Percentiles rank a stretch among this genome's conserved stretches.
These are phyloP conservation scores for Lipophrys pholis DNA, from an alignment of 2,113 vertebrate species.

Conservation along the genomic window DNA sequence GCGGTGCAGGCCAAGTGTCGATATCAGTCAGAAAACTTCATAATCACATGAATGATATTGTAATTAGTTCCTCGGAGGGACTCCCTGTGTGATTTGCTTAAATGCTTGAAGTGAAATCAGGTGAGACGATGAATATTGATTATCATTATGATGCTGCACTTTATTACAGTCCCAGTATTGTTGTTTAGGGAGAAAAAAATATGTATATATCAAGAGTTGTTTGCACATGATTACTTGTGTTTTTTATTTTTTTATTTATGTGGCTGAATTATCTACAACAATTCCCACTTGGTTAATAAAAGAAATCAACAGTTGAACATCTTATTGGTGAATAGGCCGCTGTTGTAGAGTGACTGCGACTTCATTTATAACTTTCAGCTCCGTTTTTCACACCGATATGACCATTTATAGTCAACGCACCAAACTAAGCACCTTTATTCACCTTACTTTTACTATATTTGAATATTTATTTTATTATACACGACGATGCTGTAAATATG, in stretches of 20 bases:
- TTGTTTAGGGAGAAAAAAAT: conserved; percentile 22
- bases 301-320: conserved; percentile 7
- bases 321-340: neutral
- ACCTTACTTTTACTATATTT: no score
- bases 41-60: conserved; percentile 61
- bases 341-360: no score
- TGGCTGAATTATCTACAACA: neutral
- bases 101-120: conserved; percentile 52
- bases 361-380: no score
- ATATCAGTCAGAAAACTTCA: conserved; percentile 57
- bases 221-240: conserved; percentile 40
- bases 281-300: conserved; percentile 14
- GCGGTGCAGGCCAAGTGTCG: conserved; percentile 25
- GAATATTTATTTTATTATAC: no score
- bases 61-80: conserved; percentile 50
- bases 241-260: conserved; percentile 17
- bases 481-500: no score
- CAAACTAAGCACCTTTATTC: no score
- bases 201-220: conserved; percentile 21
- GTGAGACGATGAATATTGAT: conserved; percentile 62
- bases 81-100: conserved; percentile 36
- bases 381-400: no score
- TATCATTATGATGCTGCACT: conserved; percentile 37
- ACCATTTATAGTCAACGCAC: no score
- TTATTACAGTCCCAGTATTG: conserved; percentile 25